Conservation (phyloP, 2,888 invertebrate genomes). For the Hyppa rectilinea region DNA sequence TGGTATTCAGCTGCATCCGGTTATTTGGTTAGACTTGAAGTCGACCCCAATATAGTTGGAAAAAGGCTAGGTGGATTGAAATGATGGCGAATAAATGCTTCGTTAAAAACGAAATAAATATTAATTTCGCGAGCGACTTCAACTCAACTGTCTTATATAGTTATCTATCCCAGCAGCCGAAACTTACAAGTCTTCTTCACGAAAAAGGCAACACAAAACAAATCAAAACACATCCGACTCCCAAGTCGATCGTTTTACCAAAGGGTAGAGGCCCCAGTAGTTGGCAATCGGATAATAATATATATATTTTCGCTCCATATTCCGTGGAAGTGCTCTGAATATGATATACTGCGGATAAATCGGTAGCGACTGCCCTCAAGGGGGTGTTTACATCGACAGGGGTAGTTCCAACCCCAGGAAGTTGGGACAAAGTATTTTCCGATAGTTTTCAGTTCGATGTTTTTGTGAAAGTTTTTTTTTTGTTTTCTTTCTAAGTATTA, state of each 20-base stretch:
- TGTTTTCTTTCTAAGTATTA: not conserved
- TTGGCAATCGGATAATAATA: slow-evolving; percentile 86
- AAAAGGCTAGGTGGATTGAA: no score
- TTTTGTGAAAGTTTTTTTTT: slow-evolving; percentile 14
- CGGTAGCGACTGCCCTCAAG: slow-evolving; percentile 82
- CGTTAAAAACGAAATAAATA: no score
- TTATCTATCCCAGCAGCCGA: not conserved
- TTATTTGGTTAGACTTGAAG: no score
- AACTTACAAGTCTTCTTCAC: slow-evolving; percentile 6
- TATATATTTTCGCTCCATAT: slow-evolving; percentile 82
- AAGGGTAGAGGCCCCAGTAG: slow-evolving; percentile 76
- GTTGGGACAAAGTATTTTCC: slow-evolving; percentile 57
- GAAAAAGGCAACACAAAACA: slow-evolving; percentile 70
- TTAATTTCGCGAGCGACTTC: no score
- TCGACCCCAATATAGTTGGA: no score
- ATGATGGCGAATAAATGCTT: no score
- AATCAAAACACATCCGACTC: slow-evolving; percentile 79
- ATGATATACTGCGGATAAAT: slow-evolving; percentile 87
- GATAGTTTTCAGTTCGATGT: slow-evolving; percentile 58
- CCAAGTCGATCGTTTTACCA: slow-evolving; percentile 84
- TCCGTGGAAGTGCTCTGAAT: slow-evolving; percentile 71
- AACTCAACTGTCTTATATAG: not conserved
- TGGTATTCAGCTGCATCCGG: no score
- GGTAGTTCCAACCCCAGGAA: slow-evolving; percentile 55
- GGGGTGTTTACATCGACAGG: slow-evolving; percentile 83